Base-by-base conservation (phyloP, 1,140 invertebrate genomes). In the Sarcophaga bullata region DNA sequence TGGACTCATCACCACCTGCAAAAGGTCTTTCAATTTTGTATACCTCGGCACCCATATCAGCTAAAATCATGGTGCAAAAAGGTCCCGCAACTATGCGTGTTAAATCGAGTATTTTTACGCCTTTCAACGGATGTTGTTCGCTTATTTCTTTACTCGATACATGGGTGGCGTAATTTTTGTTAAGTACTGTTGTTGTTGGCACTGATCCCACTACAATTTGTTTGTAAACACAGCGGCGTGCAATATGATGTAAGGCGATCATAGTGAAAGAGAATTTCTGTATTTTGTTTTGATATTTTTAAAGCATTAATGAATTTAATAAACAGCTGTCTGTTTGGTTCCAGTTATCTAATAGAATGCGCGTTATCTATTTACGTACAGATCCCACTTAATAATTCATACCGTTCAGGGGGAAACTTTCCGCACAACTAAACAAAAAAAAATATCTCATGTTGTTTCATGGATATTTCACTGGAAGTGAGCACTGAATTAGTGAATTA, bases 21-120 rank as follows among this genome's bases (percentile, higher is more conserved):
- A 84, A 82, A 73, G 94, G 94, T 85, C 93, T 93, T 86, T 98
- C 96, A 50, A 97, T 92, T 92, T 99, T 99, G 49, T 98, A 95
- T 4, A 99, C 92, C 89, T 98, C 97, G 4, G 98, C 98, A 7
- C 98, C 98, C 52, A 98, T 91, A 91, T 99, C 98, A 4, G 95
- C 96, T 8, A 99, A 91, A 25, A 98, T 93, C 97, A 98, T 98
- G 0, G 97, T 96, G 87, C 97, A 98, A 90, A 94, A 96, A 1
- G 96, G 96, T 3, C 96, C 96, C 17, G 92, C 95, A 86, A 93
- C 93, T 54, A 99, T 95, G 85, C 97, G 91, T 3, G 95, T 96
- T 75, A 98, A 88, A 91, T 98, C 97, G 83, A 98, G 88, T 17
- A 98, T 92, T 85, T 94, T 92, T 72, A 97, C 91, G 81, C 95